A percentile compares a stretch with the other conserved stretches of the same genome.
Conservation (phyloP, 2,113 vertebrate genomes). For the Dolichallabes microphthalmus region DNA sequence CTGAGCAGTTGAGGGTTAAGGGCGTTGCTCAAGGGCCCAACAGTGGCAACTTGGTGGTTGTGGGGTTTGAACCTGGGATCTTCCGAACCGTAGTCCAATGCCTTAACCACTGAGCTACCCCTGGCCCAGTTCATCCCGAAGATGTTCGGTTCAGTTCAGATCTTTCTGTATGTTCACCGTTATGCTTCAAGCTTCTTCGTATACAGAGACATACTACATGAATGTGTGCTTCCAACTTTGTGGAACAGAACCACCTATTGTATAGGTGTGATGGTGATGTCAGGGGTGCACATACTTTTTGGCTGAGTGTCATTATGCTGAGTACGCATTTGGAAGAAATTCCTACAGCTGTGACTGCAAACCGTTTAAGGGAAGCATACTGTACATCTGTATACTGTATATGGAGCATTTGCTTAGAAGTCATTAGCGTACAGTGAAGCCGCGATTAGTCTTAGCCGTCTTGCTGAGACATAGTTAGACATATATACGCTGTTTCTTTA, state of each 20-base stretch:
- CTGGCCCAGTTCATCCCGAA: neutral
- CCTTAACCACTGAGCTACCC: no score
- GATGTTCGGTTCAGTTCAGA: neutral
- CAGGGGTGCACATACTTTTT: neutral
- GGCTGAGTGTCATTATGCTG: neutral
- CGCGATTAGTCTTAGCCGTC: neutral
- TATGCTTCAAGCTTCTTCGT: neutral
- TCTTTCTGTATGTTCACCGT: no score
- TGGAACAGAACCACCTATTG: neutral
- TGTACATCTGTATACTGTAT: neutral
- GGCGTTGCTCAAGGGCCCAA: no score
- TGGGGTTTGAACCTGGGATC: no score
- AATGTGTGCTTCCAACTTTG: neutral
- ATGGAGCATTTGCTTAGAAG: neutral
- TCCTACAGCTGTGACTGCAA: neutral
- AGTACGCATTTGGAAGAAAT: neutral
- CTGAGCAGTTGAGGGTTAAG: no score
- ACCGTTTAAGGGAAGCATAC: neutral
- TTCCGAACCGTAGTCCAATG: no score
- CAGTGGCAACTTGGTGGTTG: no score
- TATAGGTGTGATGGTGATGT: no score
- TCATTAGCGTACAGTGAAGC: neutral
- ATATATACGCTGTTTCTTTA: no score
- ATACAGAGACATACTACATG: neutral
- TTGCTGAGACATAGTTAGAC: neutral